Base-by-base conservation (phyloP, 92 coral and sea anemone species). In the Meandrina meandrites region DNA sequence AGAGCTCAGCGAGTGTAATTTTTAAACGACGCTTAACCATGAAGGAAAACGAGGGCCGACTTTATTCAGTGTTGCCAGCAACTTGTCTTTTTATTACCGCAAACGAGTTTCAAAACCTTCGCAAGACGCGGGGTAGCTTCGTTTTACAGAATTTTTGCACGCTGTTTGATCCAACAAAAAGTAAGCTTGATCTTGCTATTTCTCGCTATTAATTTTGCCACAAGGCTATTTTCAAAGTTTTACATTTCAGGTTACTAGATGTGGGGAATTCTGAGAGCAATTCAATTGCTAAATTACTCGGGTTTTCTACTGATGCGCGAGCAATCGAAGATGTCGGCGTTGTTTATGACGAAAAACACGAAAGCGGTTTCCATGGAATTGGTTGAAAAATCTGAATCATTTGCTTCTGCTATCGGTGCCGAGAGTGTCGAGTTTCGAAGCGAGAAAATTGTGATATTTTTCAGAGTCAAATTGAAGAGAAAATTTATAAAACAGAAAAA, bases 321-420 rank as follows among this genome's bases (percentile, higher is more conserved):
- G 87, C 79, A 22, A 48, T 84, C 56, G 87, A 84, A 84, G 8
- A 18, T 64, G 54, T 35, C 27, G 1, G 17, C 34, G 51, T 5
- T 40, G 36, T 53, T 73, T 84, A 75, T 84, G 87, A 84, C 87
- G 87, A 74, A 56, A 84, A 14, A 27, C 36, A 67, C 24, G 47
- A 42, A 28, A 22, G 17, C 18, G 53, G 87, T 84, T 73, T 84
- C 87, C 80, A 84, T 73, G 87, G 69, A 53, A 27, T 47, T 31
- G n/a, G 32, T 15, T 13, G 57, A 56, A 40, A 60, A 32, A 35
- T 42, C 75, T 51, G 34, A 73, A 54, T 57, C 79, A 73, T 73
- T 84, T 84, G 81, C 87, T 73, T 84, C 80, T 32, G 80, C 54
- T 32, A 71, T 84, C 72, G 57, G 81, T 84, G 80, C 80, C 57